Percentiles rank a stretch among this genome's conserved stretches.
Evolutionary conservation across 2,113 vertebrate genomes (phyloP).

Genomic region (Bufo bufo): DNA sequence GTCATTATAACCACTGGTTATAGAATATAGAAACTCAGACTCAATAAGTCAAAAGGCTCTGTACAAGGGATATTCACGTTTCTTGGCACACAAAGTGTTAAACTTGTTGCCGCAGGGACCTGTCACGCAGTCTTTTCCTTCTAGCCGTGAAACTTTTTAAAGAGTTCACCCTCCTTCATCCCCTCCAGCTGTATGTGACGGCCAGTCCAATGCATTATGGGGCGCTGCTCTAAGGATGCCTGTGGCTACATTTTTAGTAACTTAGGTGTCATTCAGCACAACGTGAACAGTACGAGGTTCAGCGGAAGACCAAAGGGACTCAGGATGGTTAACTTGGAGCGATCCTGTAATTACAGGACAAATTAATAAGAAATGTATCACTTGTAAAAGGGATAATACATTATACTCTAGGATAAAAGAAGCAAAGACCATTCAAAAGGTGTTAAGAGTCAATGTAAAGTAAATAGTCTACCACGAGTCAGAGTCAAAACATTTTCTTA

Average conservation of each 20-base stretch:
- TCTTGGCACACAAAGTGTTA: conserved; percentile 8
- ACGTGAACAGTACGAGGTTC: conserved; percentile 20
- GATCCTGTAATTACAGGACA: neutral
- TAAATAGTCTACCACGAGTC: neutral
- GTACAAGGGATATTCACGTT: neutral
- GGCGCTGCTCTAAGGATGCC: conserved; percentile 46
- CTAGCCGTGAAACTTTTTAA: conserved; percentile 46
- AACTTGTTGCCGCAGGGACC: conserved; percentile 19
- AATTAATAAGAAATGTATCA: neutral
- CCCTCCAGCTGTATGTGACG: conserved; percentile 46
- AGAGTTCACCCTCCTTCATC: neutral
- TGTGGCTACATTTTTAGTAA: conserved; percentile 52
- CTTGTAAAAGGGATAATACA: neutral
- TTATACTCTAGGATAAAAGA: neutral
- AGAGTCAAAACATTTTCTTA: neutral
- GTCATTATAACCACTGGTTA: too few relatives aligned
- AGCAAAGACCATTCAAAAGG: neutral
- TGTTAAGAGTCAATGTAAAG: neutral
- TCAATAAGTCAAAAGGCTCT: too few relatives aligned
- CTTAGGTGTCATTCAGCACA: conserved; percentile 44
- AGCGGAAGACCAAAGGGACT: conserved; percentile 7
- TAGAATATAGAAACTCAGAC: neutral
- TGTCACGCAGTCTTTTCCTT: conserved; percentile 42
- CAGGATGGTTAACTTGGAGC: neutral
- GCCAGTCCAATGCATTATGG: conserved; percentile 51